phyloP scores from a whole-genome alignment of 2,797 vertebrate species.

The Erithacus rubecula region DNA sequence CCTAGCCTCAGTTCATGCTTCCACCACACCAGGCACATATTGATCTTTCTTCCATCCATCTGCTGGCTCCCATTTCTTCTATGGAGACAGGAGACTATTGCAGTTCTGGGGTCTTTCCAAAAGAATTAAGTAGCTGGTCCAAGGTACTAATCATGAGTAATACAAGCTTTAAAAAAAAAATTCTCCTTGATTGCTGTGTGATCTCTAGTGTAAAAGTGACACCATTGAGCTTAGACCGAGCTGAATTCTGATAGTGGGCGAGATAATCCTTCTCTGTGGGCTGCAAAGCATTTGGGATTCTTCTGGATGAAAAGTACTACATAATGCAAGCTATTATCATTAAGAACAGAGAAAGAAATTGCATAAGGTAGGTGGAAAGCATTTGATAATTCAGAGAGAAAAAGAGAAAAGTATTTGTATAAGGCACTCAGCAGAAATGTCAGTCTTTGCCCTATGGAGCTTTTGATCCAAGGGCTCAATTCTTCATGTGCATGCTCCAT shows the following conservation, averaged over 20 bases:
- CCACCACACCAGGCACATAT: fast-evolving
- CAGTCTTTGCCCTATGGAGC: not conserved
- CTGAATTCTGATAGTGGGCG: conserved; percentile 49
- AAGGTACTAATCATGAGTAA: not conserved
- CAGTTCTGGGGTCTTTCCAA: not conserved
- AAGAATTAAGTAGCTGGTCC: not conserved
- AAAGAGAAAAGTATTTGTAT: conserved; percentile 10
- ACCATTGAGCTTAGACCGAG: conserved; percentile 40
- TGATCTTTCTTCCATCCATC: not conserved
- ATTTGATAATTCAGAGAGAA: conserved; percentile 39
- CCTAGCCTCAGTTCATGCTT: not conserved
- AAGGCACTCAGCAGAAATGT: not conserved
- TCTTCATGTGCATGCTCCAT: not conserved
- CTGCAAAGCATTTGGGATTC: conserved; percentile 61
- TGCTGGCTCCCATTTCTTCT: not conserved
- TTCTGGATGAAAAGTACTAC: conserved; percentile 61
- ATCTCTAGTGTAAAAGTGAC: conserved; percentile 21
- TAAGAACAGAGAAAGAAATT: conserved; percentile 61
- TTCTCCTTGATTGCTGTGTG: not conserved
- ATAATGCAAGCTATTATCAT: conserved; percentile 63
- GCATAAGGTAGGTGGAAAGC: conserved; percentile 52
- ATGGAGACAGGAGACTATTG: not conserved
- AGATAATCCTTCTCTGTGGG: conserved; percentile 64
- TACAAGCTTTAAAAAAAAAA: not conserved
- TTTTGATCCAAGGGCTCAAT: not conserved